Percentiles rank a stretch among this genome's conserved stretches.
phyloP scores from a whole-genome alignment of 2,888 invertebrate species.

The Polia nebulosa region DNA sequence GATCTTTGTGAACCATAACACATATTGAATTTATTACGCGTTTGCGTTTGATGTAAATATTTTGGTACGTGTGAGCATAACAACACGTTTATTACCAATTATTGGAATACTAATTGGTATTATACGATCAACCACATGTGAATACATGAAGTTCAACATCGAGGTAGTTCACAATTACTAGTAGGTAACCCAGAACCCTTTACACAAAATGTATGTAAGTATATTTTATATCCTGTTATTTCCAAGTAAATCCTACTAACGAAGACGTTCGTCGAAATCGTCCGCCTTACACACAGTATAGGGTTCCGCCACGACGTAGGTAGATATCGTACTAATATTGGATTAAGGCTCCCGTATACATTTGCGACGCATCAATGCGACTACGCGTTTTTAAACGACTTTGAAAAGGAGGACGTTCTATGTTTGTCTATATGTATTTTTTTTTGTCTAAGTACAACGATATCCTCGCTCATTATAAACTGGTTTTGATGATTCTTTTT shows the following conservation, averaged over 20 bases:
- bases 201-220: neutral
- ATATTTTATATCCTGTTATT: neutral
- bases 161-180: neutral
- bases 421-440: too few relatives aligned
- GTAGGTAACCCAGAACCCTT: neutral
- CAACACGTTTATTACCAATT: constrained; percentile 9
- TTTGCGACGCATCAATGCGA: neutral
- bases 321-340: neutral
- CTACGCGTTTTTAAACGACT: neutral
- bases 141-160: neutral
- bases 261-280: neutral
- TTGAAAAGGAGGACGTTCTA: too few relatives aligned
- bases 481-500: too few relatives aligned
- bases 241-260: neutral
- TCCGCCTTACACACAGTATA: neutral
- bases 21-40: constrained; percentile 47
- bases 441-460: too few relatives aligned
- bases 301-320: neutral
- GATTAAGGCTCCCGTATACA: neutral
- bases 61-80: constrained; percentile 26
- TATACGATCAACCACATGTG: neutral
- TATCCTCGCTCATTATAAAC: too few relatives aligned
- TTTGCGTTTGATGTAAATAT: constrained; percentile 42
- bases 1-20: constrained; percentile 55
- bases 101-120: neutral